Evolutionary conservation across 2,888 invertebrate species (phyloP).

Genomic region (Pachliopta kotzebuea): DNA sequence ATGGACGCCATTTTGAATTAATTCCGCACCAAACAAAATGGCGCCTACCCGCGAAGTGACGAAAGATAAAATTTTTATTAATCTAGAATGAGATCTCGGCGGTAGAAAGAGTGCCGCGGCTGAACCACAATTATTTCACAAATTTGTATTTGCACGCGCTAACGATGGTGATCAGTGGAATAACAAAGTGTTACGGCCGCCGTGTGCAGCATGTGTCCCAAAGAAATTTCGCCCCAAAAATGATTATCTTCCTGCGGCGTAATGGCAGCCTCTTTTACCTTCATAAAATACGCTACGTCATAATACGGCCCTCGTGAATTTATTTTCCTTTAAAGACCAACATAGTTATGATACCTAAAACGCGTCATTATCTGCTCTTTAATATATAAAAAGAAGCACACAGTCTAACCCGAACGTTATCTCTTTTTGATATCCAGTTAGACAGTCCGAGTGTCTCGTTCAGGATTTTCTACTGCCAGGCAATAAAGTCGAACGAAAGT

Average conservation of each 20-base stretch:
- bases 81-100: constrained; percentile 54
- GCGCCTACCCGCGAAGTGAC: constrained; percentile 43
- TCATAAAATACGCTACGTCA: constrained; percentile 24
- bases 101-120: constrained; percentile 47
- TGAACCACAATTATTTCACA: constrained; percentile 51
- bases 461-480: not conserved
- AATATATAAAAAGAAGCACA: not conserved
- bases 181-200: constrained; percentile 21
- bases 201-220: constrained; percentile 20
- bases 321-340: constrained; percentile 6
- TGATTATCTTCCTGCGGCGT: constrained; percentile 23
- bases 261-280: constrained; percentile 29
- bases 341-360: constrained; percentile 6
- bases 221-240: constrained; percentile 25
- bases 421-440: constrained; percentile 1
- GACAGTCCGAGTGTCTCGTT: not conserved
- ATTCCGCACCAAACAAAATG: constrained; percentile 71
- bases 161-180: constrained; percentile 32
- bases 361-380: not conserved
- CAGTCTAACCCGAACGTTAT: not conserved
- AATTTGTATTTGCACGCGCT: constrained; percentile 41
- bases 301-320: constrained; percentile 16
- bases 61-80: constrained; percentile 66
- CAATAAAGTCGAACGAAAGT: not conserved
- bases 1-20: constrained; percentile 73